These are phyloP conservation scores for Drosophila acutilabella DNA, from an alignment of 2,888 invertebrate genomes.

Conservation along the genomic window DNA sequence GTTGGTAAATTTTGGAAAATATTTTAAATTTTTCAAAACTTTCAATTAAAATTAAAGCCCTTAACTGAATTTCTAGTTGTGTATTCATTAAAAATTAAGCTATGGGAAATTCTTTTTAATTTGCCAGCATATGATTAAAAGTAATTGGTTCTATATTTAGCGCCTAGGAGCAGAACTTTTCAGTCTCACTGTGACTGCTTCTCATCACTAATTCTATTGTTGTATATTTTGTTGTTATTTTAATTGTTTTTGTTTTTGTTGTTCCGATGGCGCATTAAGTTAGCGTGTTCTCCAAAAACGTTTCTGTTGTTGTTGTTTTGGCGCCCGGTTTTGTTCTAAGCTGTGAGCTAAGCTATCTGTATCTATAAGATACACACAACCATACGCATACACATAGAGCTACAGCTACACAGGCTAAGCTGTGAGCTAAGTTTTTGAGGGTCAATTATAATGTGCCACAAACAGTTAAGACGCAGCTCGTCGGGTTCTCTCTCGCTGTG, in stretches of 20 bases:
- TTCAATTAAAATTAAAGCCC: too few relatives aligned
- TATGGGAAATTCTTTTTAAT: too few relatives aligned
- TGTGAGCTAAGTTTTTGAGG: constrained; percentile 59
- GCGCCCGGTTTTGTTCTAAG: constrained; percentile 41
- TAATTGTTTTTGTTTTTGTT: constrained; percentile 27
- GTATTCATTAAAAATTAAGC: background rate
- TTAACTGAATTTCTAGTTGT: background rate
- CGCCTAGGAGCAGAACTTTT: background rate
- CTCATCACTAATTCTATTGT: constrained; percentile 40
- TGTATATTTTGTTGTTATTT: constrained; percentile 14
- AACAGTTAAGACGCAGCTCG: constrained; percentile 51
- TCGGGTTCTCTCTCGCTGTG: constrained; percentile 13
- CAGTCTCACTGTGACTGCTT: constrained; percentile 21
- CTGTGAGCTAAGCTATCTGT: constrained; percentile 47
- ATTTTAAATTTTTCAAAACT: too few relatives aligned
- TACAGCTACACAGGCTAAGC: constrained; percentile 20
- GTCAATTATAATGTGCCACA: constrained; percentile 70
- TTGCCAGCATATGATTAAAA: background rate
- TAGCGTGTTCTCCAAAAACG: constrained; percentile 36
- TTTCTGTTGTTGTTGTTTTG: constrained; percentile 29
- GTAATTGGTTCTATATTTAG: background rate
- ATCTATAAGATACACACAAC: constrained; percentile 24
- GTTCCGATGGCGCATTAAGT: constrained; percentile 42
- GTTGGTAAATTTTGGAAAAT: too few relatives aligned
- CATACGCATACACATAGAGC: constrained; percentile 2